phyloP scores from a whole-genome alignment of 2,113 vertebrate genomes.

The Oxygymnocypris stewartii region DNA sequence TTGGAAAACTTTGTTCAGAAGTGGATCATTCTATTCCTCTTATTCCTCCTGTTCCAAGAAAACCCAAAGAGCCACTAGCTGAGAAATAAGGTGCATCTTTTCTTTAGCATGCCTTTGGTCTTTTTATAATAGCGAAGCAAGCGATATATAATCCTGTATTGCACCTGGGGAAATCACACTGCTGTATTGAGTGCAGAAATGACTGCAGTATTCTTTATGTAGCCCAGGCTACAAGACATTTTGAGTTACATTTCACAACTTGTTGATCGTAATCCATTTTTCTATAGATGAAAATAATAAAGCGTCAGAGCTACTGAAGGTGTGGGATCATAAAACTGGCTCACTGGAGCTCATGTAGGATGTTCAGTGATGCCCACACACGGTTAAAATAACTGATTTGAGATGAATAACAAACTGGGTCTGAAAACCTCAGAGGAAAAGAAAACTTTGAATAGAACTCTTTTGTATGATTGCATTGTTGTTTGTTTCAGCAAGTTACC shows the following conservation, averaged over 20 bases:
- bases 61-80: not conserved
- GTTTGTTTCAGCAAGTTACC: slow-evolving; percentile 6
- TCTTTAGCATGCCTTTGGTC: not conserved
- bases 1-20: not conserved
- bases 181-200: not conserved
- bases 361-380: not conserved
- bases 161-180: not conserved
- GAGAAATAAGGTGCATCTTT: not conserved
- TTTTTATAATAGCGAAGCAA: not conserved
- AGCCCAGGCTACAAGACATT: not conserved
- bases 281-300: slow-evolving; percentile 13
- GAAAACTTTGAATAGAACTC: not conserved
- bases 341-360: slow-evolving; percentile 3
- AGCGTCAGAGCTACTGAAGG: not conserved
- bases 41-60: not conserved
- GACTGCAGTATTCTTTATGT: not conserved
- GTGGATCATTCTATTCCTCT: slow-evolving; percentile 6
- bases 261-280: not conserved
- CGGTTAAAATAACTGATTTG: slow-evolving; percentile 20
- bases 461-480: no score
- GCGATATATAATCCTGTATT: not conserved
- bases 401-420: slow-evolving; percentile 28
- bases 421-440: not conserved
- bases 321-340: not conserved
- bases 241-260: not conserved